These are phyloP conservation scores for Dolomedes plantarius DNA, from an alignment of 2,888 invertebrate species.

Conservation along the genomic window DNA sequence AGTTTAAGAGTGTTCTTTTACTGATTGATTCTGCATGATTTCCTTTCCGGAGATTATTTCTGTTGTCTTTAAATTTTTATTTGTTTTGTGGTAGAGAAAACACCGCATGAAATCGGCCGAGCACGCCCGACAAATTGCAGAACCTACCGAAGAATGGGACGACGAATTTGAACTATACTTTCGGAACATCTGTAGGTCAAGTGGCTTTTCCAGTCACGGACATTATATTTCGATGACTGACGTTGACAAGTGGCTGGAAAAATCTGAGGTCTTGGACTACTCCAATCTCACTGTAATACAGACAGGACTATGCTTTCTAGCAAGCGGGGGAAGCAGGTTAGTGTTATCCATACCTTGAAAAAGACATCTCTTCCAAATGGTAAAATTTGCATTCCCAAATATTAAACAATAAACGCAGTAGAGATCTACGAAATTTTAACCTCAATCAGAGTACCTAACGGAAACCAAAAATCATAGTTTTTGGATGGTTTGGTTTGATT, in stretches of 20 bases:
- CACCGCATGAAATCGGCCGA: neutral
- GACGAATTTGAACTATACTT: slow-evolving; percentile 32
- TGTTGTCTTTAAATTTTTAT: neutral
- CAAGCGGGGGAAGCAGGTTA: slow-evolving; percentile 45
- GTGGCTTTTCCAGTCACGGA: neutral
- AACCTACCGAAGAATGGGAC: neutral
- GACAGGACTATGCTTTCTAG: slow-evolving; percentile 44
- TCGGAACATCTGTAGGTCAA: slow-evolving; percentile 6
- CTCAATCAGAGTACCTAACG: no score
- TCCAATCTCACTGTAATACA: slow-evolving; percentile 23
- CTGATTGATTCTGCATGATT: no score
- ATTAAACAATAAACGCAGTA: neutral
- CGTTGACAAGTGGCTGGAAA: slow-evolving; percentile 45
- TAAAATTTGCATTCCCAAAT: no score
- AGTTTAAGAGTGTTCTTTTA: no score
- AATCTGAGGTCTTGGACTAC: slow-evolving; percentile 42
- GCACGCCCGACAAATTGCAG: neutral
- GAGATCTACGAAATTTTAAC: neutral
- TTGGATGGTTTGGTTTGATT: no score
- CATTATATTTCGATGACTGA: slow-evolving; percentile 18
- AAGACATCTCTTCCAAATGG: no score
- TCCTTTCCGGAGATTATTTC: no score
- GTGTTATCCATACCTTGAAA: neutral
- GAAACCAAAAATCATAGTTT: no score
- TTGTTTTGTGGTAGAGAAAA: neutral